These are phyloP conservation scores for Anguilla japonica DNA, from an alignment of 2,113 vertebrate species.

Conservation along the genomic window DNA sequence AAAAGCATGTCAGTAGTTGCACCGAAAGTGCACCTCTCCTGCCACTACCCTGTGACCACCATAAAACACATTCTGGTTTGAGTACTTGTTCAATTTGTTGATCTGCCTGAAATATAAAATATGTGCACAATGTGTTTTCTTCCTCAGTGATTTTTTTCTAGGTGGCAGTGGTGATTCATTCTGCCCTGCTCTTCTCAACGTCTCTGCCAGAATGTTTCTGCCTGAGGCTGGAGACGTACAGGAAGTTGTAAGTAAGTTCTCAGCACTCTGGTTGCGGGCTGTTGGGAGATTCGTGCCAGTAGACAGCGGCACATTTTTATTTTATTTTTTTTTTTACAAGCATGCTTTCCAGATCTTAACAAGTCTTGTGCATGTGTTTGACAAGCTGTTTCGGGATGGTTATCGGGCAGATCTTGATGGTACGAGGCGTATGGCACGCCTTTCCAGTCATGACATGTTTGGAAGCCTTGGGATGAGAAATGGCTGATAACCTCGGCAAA, in stretches of 20 bases:
- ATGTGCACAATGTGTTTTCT: conserved; percentile 1
- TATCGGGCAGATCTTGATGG: conserved; percentile 46
- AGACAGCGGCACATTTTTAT: conserved; percentile 44
- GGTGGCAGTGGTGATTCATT: background rate
- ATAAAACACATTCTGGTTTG: background rate
- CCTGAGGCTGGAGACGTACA: conserved; percentile 30
- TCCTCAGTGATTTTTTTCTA: background rate
- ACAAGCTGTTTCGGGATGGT: conserved; percentile 48
- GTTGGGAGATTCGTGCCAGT: conserved; percentile 47
- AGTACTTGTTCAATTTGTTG: background rate
- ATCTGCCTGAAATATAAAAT: conserved; percentile 20
- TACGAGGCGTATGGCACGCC: conserved; percentile 45
- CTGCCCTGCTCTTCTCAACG: background rate
- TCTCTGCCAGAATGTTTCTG: conserved; percentile 16
- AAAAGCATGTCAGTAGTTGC: background rate
- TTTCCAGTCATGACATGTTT: conserved; percentile 50
- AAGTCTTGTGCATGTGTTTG: conserved; percentile 48
- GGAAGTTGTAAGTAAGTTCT: conserved; percentile 36
- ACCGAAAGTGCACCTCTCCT: background rate
- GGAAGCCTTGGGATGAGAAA: conserved; percentile 40
- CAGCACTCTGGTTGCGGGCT: conserved; percentile 37
- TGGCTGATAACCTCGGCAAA: conserved; percentile 30
- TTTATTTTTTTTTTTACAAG: conserved; percentile 47
- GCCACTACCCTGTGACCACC: background rate
- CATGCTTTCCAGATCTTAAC: conserved; percentile 61